These are phyloP conservation scores for Andrena marginata DNA, from an alignment of 2,888 invertebrate species.

Conservation along the genomic window DNA sequence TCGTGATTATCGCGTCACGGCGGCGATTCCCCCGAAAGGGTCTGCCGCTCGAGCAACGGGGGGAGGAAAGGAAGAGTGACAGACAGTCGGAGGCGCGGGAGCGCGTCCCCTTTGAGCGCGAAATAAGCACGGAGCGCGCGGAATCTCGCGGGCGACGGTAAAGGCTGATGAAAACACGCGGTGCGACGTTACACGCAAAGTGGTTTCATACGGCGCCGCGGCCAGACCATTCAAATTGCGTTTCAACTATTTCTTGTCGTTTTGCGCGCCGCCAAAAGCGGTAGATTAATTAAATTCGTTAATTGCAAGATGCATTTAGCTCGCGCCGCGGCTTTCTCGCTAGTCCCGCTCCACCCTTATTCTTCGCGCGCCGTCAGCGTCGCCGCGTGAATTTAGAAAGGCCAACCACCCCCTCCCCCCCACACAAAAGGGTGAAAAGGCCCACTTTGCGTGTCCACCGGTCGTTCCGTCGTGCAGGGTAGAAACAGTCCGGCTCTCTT, in stretches of 20 bases:
- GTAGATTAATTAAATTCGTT: slow-evolving; percentile 84
- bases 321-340: slow-evolving; percentile 45
- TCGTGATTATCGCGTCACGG: slow-evolving; percentile 6
- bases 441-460: slow-evolving; percentile 50
- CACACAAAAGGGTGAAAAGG: slow-evolving; percentile 52
- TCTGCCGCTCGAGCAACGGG: slow-evolving; percentile 2
- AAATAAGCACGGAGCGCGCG: slow-evolving; percentile 61
- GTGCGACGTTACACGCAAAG: slow-evolving; percentile 70
- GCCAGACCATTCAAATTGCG: slow-evolving; percentile 77
- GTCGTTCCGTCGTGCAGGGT: slow-evolving; percentile 27
- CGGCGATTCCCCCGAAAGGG: neutral
- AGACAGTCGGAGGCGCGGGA: slow-evolving; percentile 45
- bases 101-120: slow-evolving; percentile 43
- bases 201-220: slow-evolving; percentile 67
- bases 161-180: slow-evolving; percentile 54
- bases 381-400: slow-evolving; percentile 59
- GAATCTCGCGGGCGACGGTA: slow-evolving; percentile 54
- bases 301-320: slow-evolving; percentile 83
- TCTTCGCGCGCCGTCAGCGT: slow-evolving; percentile 44
- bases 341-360: slow-evolving; percentile 41
- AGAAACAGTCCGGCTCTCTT: slow-evolving; percentile 33
- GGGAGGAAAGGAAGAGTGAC: slow-evolving; percentile 15
- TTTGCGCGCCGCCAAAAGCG: slow-evolving; percentile 74
- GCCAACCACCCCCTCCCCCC: neutral
- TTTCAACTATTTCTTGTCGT: slow-evolving; percentile 80